Base-by-base conservation (phyloP, 2,113 vertebrate species). In the Acrocephalus kingi region DNA sequence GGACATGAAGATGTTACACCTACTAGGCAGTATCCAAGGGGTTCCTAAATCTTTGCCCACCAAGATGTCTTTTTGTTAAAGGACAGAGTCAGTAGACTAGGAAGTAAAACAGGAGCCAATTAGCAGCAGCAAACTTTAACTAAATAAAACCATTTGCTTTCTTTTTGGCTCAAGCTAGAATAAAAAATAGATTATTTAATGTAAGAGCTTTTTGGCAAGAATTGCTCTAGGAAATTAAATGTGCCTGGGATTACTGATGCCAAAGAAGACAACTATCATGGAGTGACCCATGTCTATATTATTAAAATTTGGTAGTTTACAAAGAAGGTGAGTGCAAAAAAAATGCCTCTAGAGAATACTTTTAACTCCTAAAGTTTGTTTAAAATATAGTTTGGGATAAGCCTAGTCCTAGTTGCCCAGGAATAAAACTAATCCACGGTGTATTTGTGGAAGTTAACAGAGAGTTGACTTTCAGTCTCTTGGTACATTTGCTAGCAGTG, bases 151-250 rank as follows among this genome's bases (percentile, higher is more conserved):
- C 4, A 54, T 91, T 95, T 2, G 0, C 56, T 91, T 94, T 71
- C 46, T 76, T 84, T 94, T 87, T 90, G 62, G 77, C 75, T 91
- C 41, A 79, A 79, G 45, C 11, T 76, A 63, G 27, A 88, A 90
- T 73, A 80, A 79, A 92, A 94, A 89, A 56, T 62, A 89, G 48
- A 68, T 89, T 89, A 79, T 87, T 87, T 97, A 84, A 89, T 52
- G 12, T 73, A 87, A 90, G 58, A 90, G 19, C 49, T 74, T 6
- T 46, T 85, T 93, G 95, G 88, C 88, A 68, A 74, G 51, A 74
- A 67, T 90, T 94, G 11, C 41, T 35, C 22, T 73, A 46, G 82
- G 25, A 93, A 96, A 95, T 94, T 85, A 95, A 90, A 93, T 96
- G 82, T 93, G 82, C 71, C 24, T 85, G 49, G 17, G 54, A 82